Evolutionary conservation across 1,140 invertebrate genomes (phyloP), one percentile per base, ranked within the genome.

Genomic region (Leguminivora glycinivorella): DNA sequence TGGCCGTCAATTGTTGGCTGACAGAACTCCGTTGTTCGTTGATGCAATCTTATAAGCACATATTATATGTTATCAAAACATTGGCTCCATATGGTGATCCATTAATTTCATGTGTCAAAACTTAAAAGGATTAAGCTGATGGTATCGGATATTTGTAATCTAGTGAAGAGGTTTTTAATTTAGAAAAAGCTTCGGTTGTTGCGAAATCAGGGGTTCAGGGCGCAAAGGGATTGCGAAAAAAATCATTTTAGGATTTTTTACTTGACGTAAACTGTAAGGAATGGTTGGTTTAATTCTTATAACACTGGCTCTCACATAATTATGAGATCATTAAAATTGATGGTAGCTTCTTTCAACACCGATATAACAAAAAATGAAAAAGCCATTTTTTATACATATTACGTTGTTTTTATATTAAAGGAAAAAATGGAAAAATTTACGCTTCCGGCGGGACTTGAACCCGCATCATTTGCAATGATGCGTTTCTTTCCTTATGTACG

Each of bases 31-130:
- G 47, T 52, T 52, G 47, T 52, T 22, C 47, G 47, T 19, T 52
- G 47, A 52, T 52, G 47, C 47, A 52, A 52, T 22, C 5, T 22
- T 52, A 52, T 52, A 22, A 34, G 10, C 2, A 38, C 34, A 25
- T 24, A 56, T 56, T 56, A 63, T 63, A 12, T 63, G 31, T 63
- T 63, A 63, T 63, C 58, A 63, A 63, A 63, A 63, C 58, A 63
- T 29, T 17, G 25, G 58, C 58, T n/a, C 52, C 25, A 60, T 60
- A 26, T 60, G 47, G 47, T 6, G 47, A 19, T 52, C 3, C 47
- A 52, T 52, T 52, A 52, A 22, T 52, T 52, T 52, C 47, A 52
- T 22, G 47, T 52, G 47, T 52, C 47, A 52, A 52, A 52, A 52
- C 47, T 52, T 52, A 52, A 52, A 52, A 52, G 47, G 47, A 52